Evolutionary conservation across 2,113 vertebrate species (phyloP), one percentile per base, ranked within the genome.

Genomic region (Argyrosomus japonicus): DNA sequence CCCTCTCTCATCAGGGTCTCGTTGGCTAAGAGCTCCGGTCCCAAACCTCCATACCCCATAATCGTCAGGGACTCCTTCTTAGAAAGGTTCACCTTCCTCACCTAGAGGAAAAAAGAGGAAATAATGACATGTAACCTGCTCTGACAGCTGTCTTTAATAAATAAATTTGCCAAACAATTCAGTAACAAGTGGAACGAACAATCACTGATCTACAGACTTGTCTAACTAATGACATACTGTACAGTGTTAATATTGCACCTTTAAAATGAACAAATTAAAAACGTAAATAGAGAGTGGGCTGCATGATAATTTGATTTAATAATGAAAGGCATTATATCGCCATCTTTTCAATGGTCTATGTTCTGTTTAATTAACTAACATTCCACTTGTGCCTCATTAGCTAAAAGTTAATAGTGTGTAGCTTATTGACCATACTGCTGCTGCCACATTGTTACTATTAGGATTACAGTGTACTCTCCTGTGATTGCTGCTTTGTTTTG

Each of bases 1-100:
- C 97, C 97, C 90, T 96, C 97, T 64, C 95, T 96, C 90, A 98
- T 96, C 82, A 98, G 94, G 1, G 96, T 97, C 81, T 97, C 96
- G 47, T 98, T 98, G 89, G 97, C 97, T 79, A 98, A 90, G 61
- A 97, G 92, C 84, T 96, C 94, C 0, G 95, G 95, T 21, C 88
- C 94, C 57, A 93, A 89, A 2, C 95, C 95, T 32, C 96, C 96
- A 2, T 96, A 88, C 1, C 96, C 96, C 91, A 96, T 89, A 76
- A 98, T 96, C 4, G 95, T 95, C 79, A 98, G 93, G 14, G 96
- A 95, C 73, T 98, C 97, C 2, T 97, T 97, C 85, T 96, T 96
- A 19, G 96, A 97, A 23, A 98, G 93, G 88, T 97, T 97, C 17
- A 97, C 90, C 68, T 94, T 96, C 88, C 96, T 97, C 73, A 98